phyloP scores from a whole-genome alignment of 2,888 invertebrate species.

The Synergus umbraculus region DNA sequence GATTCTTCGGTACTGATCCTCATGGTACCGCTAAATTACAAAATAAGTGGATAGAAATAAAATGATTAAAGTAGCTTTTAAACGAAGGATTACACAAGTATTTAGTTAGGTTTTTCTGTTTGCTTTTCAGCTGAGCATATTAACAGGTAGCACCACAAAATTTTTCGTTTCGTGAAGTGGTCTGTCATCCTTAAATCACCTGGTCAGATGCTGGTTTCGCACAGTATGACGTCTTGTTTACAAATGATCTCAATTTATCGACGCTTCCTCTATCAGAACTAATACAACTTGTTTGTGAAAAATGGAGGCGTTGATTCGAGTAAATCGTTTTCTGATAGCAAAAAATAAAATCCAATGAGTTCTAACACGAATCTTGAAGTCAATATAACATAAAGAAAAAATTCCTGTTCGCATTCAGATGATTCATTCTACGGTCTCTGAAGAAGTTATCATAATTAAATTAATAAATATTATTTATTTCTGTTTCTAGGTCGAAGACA shows the following conservation, averaged over 20 bases:
- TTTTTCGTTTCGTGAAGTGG: background rate
- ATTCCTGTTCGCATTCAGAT: background rate
- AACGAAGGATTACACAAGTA: background rate
- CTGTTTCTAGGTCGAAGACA: conserved; percentile 47
- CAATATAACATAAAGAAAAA: background rate
- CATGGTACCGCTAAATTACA: background rate
- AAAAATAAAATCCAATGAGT: conserved; percentile 1
- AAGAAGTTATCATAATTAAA: background rate
- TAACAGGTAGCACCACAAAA: background rate
- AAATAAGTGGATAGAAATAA: too few species aligned
- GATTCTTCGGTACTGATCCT: background rate
- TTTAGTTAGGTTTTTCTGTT: background rate
- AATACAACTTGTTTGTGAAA: conserved; percentile 7
- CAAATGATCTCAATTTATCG: conserved; percentile 17
- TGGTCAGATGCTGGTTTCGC: conserved; percentile 13
- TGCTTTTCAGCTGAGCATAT: background rate
- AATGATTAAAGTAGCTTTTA: background rate
- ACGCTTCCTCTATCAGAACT: conserved; percentile 1
- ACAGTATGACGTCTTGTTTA: conserved; percentile 23
- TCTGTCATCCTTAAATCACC: conserved; percentile 16
- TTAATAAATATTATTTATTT: conserved; percentile 39
- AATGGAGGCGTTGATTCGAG: conserved; percentile 19
- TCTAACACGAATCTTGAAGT: background rate
- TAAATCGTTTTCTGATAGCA: conserved; percentile 8
- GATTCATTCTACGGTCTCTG: background rate